Base-by-base conservation (phyloP, 2,888 invertebrate genomes). In the Mechanitis mazaeus region DNA sequence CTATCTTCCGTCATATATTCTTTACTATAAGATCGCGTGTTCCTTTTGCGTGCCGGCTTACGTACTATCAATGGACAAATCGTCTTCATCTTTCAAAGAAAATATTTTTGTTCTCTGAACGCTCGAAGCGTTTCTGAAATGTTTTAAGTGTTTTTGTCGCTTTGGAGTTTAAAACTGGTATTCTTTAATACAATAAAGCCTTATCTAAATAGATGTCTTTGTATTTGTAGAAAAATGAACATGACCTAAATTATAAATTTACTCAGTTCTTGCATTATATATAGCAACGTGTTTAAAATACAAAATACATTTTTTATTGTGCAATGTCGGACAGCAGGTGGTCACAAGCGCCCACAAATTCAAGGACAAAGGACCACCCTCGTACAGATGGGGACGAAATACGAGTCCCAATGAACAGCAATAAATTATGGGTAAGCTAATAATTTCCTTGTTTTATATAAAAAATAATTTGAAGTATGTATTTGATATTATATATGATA, bases 61-160 rank as follows among this genome's bases (percentile, higher is more conserved):
- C 66, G 67, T 69, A 72, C 74, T 75, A 75, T 75, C 72, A 73
- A 72, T 75, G 73, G 65, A 74, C 75, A 78, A 80, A 81, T 80
- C 70, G 75, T 74, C 72, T 69, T 59, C 60, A 62, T 66, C 58
- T 64, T 59, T 66, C 66, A 54, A 66, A 59, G 56, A 58, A 60
- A 55, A 58, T 60, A 58, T 64, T 62, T 62, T 56, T 56, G n/a
- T 53, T 45, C 35, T 57, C 33, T 50, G 31, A 31, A 31, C 28
- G 31, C 50, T 50, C 7, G 3, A 6, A 31, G 31, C 28, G 31
- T 31, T 50, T 50, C 31, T 9, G 50, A 50, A 50, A 50, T 50
- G 31, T 50, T 50, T 50, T 50, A 50, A 50, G 50, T 50, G 50
- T 50, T 50, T 31, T 31, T 50, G 31, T 50, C 50, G 31, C 31